Percentiles rank a stretch among this genome's conserved stretches.
phyloP scores from a whole-genome alignment of 92 coral and sea anemone genomes.

The Hydrozoanthus gracilis region DNA sequence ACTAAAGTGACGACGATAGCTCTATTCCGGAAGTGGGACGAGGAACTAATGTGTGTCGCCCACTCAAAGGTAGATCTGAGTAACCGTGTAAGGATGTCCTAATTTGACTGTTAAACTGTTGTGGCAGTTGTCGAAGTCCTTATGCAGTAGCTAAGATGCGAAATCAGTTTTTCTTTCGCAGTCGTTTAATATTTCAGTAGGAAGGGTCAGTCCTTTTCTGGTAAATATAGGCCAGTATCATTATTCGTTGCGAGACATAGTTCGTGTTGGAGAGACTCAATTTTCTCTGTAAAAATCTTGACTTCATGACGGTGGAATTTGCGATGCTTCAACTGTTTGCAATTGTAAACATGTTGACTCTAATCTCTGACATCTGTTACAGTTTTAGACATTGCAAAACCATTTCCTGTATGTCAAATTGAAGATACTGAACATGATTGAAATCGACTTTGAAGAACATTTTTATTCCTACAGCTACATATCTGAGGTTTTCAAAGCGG shows the following conservation, averaged over 20 bases:
- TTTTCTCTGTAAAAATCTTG: background rate
- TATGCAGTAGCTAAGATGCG: background rate
- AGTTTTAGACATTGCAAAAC: background rate
- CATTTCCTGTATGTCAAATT: no score
- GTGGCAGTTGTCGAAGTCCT: background rate
- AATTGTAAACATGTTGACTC: constrained; percentile 7
- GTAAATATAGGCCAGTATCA: background rate
- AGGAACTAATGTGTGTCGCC: constrained; percentile 90
- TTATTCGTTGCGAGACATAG: no score
- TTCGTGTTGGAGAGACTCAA: background rate
- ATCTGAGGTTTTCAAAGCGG: no score
- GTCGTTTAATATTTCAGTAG: no score
- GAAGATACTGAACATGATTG: no score
- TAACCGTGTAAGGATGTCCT: background rate
- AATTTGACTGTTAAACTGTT: background rate
- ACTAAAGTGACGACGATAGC: constrained; percentile 86
- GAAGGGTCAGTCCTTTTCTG: background rate
- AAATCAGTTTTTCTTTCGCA: no score
- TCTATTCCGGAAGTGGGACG: constrained; percentile 93
- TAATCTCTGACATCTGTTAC: background rate
- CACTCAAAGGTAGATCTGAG: constrained; percentile 76
- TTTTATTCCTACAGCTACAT: no score
- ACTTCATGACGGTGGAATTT: constrained; percentile 48
- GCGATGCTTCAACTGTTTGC: background rate
- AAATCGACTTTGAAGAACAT: no score